Base-by-base conservation (phyloP, 2,113 vertebrate genomes). In the Corydoras sp. region DNA sequence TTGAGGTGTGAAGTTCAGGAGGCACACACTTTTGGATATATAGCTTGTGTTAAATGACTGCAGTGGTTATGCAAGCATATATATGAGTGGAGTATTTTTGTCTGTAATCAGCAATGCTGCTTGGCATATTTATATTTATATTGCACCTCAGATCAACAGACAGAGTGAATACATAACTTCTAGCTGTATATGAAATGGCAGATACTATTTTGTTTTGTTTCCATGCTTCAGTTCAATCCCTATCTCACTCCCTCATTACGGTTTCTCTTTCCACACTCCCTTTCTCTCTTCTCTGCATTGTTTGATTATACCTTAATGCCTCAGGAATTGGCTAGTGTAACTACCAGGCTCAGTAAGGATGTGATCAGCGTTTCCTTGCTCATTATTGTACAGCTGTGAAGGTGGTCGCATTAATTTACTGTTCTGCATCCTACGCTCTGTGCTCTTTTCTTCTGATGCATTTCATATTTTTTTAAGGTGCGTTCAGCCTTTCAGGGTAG, bases 381-480 rank as follows among this genome's bases (percentile, higher is more conserved):
- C 66, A 63, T 73, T 69, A 64, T 72, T 65, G 29, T 59, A 7
- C 14, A 29, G 51, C 56, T 67, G 55, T 73, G 62, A 73, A 61
- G 48, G 48, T 66, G 14, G 65, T 35, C 31, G 48, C 48, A 67
- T 73, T 66, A 15, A 73, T 62, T 62, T 72, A 59, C 13, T 30
- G 29, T 35, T 64, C 66, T 58, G 58, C 68, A 69, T 53, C 4
- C 61, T 43, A 32, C 29, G 30, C n/a, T 43, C 13, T 60, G 12
- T 0, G 24, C 8, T 35, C 4, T 29, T 72, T n/a, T 50, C 55
- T 55, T 53, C 31, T 14, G 58, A 51, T 62, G 72, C 18, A 62
- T 55, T 56, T 74, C 64, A 29, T 58, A 49, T 74, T 56, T 62
- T 50, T 62, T 74, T 74, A 55, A 18, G 58, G 15, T 11, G 35